These are phyloP conservation scores for Luscinia luscinia DNA, from an alignment of 2,797 vertebrate species.

Conservation along the genomic window DNA sequence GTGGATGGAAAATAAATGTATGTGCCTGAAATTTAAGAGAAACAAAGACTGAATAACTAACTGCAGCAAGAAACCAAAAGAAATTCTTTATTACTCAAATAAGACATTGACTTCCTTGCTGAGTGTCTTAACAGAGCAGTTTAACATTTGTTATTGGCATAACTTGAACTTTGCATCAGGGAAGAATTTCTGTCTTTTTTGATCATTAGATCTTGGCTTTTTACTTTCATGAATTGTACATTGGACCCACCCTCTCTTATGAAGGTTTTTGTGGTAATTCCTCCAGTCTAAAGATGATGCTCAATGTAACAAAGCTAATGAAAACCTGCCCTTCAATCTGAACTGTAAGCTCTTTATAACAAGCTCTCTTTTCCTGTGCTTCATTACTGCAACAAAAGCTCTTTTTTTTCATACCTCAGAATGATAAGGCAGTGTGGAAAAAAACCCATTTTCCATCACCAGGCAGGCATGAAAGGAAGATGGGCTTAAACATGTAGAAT, in stretches of 20 bases:
- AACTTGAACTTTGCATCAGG: background rate
- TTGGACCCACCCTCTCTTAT: constrained; percentile 30
- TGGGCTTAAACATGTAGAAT: constrained; percentile 72
- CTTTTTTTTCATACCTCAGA: constrained; percentile 70
- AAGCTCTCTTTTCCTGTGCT: constrained; percentile 70
- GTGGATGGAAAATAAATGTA: background rate
- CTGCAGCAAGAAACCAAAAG: background rate
- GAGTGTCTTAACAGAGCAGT: background rate
- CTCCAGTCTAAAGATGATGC: constrained; percentile 57
- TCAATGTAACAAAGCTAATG: constrained; percentile 71
- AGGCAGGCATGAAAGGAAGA: constrained; percentile 56
- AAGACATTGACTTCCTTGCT: background rate
- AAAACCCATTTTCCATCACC: constrained; percentile 34
- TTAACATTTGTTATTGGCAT: background rate
- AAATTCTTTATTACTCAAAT: background rate
- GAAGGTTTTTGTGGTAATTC: constrained; percentile 62
- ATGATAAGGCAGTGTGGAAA: constrained; percentile 60
- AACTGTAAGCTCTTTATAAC: constrained; percentile 72
- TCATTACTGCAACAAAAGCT: constrained; percentile 75
- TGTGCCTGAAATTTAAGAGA: background rate
- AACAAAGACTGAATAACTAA: background rate
- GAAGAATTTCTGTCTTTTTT: background rate
- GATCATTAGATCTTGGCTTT: background rate
- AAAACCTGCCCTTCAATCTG: constrained; percentile 71
- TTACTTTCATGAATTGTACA: background rate